Conservation (phyloP, 2,797 vertebrate species). For the Karalla daura region DNA sequence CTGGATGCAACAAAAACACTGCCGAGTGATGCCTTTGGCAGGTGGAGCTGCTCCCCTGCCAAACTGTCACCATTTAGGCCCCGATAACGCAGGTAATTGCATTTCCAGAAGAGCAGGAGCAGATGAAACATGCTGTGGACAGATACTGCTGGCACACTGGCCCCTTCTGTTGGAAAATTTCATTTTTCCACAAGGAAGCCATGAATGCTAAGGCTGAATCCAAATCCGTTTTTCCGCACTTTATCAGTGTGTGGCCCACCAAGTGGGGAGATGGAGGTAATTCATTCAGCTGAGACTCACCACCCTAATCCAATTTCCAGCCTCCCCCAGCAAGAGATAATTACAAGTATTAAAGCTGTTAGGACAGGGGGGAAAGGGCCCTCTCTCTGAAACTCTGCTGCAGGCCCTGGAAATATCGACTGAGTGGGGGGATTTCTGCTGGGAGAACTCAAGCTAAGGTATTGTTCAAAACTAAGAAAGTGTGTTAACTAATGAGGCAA, state of each 20-base stretch:
- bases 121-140: conserved; percentile 91
- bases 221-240: conserved; percentile 91
- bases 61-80: conserved; percentile 88
- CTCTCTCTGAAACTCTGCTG: conserved; percentile 82
- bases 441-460: conserved; percentile 86
- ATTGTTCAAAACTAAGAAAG: conserved; percentile 89
- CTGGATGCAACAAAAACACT: conserved; percentile 68
- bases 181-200: conserved; percentile 95
- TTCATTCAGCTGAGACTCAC: conserved; percentile 92
- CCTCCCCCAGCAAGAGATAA: conserved; percentile 93
- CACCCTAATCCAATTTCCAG: conserved; percentile 96
- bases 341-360: conserved; percentile 93
- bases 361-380: conserved; percentile 78
- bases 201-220: conserved; percentile 92
- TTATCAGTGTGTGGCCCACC: conserved; percentile 93
- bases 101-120: conserved; percentile 92
- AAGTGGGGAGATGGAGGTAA: conserved; percentile 94
- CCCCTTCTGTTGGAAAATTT: conserved; percentile 93
- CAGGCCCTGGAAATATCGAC: conserved; percentile 82
- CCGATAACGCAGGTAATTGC: conserved; percentile 91
- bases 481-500: conserved; percentile 89
- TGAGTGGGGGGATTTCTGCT: conserved; percentile 79
- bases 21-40: conserved; percentile 78
- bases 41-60: conserved; percentile 86
- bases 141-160: conserved; percentile 91